These are phyloP conservation scores for Leptinotarsa rubiginosa DNA, from an alignment of 2,888 invertebrate genomes.

Conservation along the genomic window DNA sequence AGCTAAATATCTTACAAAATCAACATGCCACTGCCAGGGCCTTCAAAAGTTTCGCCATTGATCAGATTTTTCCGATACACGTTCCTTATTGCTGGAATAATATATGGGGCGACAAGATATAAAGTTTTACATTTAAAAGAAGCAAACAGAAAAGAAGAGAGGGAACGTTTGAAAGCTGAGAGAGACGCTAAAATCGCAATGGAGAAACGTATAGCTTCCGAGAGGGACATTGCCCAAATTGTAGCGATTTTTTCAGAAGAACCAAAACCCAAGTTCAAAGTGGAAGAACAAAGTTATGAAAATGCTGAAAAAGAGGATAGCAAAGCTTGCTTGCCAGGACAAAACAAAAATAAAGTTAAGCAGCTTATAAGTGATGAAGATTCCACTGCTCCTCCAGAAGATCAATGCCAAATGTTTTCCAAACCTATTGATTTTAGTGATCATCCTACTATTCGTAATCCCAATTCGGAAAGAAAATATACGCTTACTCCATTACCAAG, in stretches of 20 bases:
- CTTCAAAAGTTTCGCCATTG: constrained; percentile 33
- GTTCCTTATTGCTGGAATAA: constrained; percentile 39
- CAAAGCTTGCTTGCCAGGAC: constrained; percentile 19
- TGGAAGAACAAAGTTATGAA: constrained; percentile 12
- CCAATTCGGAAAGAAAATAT: background rate
- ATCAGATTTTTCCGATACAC: constrained; percentile 40
- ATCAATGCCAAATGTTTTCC: constrained; percentile 10
- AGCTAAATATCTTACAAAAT: constrained; percentile 4
- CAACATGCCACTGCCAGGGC: constrained; percentile 33
- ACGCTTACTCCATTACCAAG: background rate
- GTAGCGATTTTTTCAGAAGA: constrained; percentile 31
- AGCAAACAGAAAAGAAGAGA: constrained; percentile 29
- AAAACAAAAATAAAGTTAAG: constrained; percentile 10
- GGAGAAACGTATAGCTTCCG: constrained; percentile 32
- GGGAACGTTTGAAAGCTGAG: constrained; percentile 25
- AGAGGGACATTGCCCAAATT: constrained; percentile 35
- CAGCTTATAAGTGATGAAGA: constrained; percentile 3
- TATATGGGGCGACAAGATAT: constrained; percentile 40
- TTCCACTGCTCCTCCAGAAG: background rate
- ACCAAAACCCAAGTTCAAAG: constrained; percentile 26
- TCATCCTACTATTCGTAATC: background rate
- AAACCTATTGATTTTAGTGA: constrained; percentile 1
- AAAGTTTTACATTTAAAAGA: constrained; percentile 29
- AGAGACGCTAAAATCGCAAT: constrained; percentile 24
- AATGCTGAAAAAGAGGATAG: constrained; percentile 11